Percentiles rank a stretch among this genome's conserved stretches.
Conservation (phyloP, 2,888 invertebrate genomes). For the Selenia dentaria region DNA sequence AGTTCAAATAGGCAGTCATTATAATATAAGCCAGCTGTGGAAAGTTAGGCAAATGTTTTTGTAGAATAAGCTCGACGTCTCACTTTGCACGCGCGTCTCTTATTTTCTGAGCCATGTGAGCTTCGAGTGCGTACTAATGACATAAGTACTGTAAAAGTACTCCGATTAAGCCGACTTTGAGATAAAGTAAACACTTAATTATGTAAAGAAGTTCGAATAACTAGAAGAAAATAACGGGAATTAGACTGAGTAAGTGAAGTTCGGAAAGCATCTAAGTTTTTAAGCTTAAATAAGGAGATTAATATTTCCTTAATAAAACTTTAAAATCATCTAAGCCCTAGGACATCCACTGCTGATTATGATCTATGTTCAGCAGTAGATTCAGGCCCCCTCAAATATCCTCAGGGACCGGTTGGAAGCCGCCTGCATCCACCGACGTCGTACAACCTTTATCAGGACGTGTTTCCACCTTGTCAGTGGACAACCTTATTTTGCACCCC, state of each 20-base stretch:
- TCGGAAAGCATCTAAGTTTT: too few species aligned
- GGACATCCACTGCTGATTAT: too few species aligned
- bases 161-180: conserved; percentile 23
- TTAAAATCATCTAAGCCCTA: too few species aligned
- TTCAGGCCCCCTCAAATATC: too few species aligned
- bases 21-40: conserved; percentile 29
- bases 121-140: conserved; percentile 23
- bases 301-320: too few species aligned
- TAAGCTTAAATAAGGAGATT: too few species aligned
- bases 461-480: too few species aligned
- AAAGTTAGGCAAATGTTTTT: conserved; percentile 33
- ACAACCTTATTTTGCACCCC: too few species aligned
- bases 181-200: conserved; percentile 25
- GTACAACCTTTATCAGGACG: too few species aligned
- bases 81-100: conserved; percentile 7
- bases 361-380: too few species aligned
- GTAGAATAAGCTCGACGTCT: conserved; percentile 18
- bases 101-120: conserved; percentile 13
- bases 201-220: conserved; percentile 21
- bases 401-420: too few species aligned
- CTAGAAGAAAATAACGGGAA: conserved; percentile 13
- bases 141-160: conserved; percentile 26
- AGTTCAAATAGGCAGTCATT: conserved; percentile 26
- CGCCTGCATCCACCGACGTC: too few species aligned
- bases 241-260: conserved; percentile 2